phyloP scores from a whole-genome alignment of 2,888 invertebrate species.

The Drosophila cognata region DNA sequence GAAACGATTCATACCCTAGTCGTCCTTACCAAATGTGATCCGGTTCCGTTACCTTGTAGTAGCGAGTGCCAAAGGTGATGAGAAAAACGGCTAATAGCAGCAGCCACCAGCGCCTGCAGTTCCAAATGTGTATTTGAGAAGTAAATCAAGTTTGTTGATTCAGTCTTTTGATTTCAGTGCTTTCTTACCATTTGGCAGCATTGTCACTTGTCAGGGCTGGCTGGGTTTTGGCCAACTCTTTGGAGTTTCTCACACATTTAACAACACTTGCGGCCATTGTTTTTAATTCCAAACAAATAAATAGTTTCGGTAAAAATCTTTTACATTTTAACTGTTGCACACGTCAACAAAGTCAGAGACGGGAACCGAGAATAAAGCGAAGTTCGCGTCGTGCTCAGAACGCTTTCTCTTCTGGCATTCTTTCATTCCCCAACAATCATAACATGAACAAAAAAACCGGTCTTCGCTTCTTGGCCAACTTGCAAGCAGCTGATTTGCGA shows the following conservation, averaged over 20 bases:
- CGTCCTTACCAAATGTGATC: conserved; percentile 94
- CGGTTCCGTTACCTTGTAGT: conserved; percentile 95
- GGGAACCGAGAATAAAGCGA: neutral
- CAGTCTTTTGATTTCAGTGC: conserved; percentile 59
- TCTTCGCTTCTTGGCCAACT: conserved; percentile 42
- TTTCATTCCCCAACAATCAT: conserved; percentile 48
- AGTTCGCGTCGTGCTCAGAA: conserved; percentile 40
- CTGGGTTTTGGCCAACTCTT: conserved; percentile 18
- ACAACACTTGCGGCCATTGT: conserved; percentile 67
- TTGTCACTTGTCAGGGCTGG: conserved; percentile 2
- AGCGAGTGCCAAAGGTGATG: conserved; percentile 91
- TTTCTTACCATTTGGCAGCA: conserved; percentile 49
- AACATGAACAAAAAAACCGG: conserved; percentile 57
- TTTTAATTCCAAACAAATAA: neutral
- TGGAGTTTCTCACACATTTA: conserved; percentile 47
- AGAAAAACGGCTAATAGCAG: conserved; percentile 88
- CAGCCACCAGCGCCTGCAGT: conserved; percentile 87
- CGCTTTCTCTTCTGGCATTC: conserved; percentile 70
- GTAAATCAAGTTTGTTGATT: conserved; percentile 51
- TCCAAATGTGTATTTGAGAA: neutral
- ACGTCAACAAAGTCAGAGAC: conserved; percentile 64
- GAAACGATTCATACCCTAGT: fast-evolving
- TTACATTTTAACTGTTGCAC: conserved; percentile 57
- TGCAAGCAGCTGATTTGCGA: conserved; percentile 41
- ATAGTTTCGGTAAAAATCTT: conserved; percentile 1